Conservation (phyloP, 2,797 vertebrate species). For the Myotis myotis region DNA sequence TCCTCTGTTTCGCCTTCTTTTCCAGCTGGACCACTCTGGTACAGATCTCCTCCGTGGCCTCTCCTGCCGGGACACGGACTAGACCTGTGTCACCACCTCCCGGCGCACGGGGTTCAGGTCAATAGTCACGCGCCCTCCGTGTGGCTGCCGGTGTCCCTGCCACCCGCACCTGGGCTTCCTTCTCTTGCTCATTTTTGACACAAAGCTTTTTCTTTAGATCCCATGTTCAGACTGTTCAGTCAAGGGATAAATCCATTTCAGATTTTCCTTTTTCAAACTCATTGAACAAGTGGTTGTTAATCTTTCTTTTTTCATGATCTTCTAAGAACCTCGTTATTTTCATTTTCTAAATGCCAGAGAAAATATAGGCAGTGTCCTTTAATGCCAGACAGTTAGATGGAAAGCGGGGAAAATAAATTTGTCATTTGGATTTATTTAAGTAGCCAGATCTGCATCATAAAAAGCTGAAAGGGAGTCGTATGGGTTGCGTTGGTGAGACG, state of each 20-base stretch:
- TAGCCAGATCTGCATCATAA: not conserved
- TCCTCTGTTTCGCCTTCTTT: not conserved
- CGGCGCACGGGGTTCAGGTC: not conserved
- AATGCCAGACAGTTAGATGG: not conserved
- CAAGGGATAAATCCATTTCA: not conserved
- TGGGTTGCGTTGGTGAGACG: not conserved
- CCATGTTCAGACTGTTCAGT: not conserved
- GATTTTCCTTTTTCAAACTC: not conserved
- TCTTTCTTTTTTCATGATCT: not conserved
- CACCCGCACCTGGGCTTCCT: rapidly evolving
- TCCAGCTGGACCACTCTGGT: not conserved
- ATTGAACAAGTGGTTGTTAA: not conserved
- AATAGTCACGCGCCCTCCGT: rapidly evolving
- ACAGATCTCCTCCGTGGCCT: not conserved
- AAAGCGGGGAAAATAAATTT: not conserved
- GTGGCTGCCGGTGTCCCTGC: not conserved
- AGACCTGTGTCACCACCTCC: not conserved
- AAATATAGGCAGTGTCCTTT: not conserved
- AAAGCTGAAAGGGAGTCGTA: not conserved
- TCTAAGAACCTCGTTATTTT: not conserved
- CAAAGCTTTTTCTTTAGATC: not conserved
- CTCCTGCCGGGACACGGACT: not conserved
- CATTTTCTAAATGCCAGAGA: not conserved
- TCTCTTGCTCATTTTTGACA: not conserved
- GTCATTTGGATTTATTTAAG: not conserved